A percentile compares a stretch with the other conserved stretches of the same genome.
Conservation (phyloP, 2,888 invertebrate genomes). For the Dasypogon diadema region DNA sequence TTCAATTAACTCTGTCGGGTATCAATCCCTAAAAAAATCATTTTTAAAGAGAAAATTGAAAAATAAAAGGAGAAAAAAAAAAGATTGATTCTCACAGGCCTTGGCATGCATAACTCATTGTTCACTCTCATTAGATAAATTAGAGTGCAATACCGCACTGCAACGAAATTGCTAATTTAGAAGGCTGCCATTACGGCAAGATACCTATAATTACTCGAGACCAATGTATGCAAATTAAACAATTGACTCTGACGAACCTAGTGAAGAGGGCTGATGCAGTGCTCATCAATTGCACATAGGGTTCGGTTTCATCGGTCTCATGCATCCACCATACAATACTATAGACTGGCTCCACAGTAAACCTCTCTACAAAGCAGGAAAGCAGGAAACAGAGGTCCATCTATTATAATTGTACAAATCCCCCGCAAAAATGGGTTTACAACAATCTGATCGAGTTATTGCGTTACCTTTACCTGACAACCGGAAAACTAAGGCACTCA, state of each 20-base stretch:
- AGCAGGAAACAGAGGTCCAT: conserved; percentile 43
- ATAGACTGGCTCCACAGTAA: no score
- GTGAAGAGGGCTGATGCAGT: conserved; percentile 33
- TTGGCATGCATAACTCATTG: conserved; percentile 51
- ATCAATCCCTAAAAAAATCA: conserved; percentile 22
- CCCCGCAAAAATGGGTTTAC: conserved; percentile 48
- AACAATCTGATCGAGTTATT: conserved; percentile 31
- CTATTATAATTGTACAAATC: conserved; percentile 41
- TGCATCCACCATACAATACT: not conserved
- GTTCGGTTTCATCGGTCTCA: not conserved
- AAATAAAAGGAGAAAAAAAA: conserved; percentile 5
- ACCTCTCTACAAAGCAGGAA: no score
- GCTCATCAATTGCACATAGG: conserved; percentile 45
- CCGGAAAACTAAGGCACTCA: conserved; percentile 6
- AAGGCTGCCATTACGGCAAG: conserved; percentile 44
- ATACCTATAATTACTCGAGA: conserved; percentile 48
- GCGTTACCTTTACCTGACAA: conserved; percentile 45
- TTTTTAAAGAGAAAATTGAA: conserved; percentile 31
- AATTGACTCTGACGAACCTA: conserved; percentile 43
- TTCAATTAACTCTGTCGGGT: conserved; percentile 31
- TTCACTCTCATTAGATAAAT: conserved; percentile 51
- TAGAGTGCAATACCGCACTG: conserved; percentile 48
- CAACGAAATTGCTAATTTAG: conserved; percentile 50
- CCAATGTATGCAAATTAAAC: conserved; percentile 50
- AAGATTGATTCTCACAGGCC: conserved; percentile 44